Evolutionary conservation across 2,797 vertebrate species (phyloP).

Genomic region (Rhinoraja longicauda): DNA sequence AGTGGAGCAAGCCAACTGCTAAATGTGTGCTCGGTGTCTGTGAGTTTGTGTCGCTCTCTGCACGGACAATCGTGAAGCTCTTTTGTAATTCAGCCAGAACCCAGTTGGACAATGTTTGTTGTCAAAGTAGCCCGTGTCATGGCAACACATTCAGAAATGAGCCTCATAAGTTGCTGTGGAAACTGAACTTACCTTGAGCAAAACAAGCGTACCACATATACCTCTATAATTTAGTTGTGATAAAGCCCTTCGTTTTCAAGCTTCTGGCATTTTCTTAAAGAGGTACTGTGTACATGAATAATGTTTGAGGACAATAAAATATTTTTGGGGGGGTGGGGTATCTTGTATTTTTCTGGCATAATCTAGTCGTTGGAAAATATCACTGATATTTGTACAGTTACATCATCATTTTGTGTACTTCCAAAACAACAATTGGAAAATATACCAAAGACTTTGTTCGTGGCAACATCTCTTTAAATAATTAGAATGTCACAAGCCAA

Average conservation of each 20-base stretch:
- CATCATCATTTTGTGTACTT: neutral
- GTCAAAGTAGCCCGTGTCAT: constrained; percentile 6
- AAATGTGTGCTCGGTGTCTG: neutral
- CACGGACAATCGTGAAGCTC: neutral
- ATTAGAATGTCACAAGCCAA: neutral
- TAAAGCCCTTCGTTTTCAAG: neutral
- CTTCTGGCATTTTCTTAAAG: neutral
- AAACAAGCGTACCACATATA: neutral
- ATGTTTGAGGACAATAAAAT: neutral
- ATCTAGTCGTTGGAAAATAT: neutral
- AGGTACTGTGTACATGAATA: neutral
- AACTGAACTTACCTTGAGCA: neutral
- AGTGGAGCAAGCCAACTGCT: neutral
- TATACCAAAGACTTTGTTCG: neutral
- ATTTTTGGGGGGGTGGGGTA: neutral
- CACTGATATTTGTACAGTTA: neutral
- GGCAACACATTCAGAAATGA: neutral
- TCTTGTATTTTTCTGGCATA: neutral
- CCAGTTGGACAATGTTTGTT: constrained; percentile 23
- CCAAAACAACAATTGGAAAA: neutral
- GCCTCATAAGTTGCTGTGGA: neutral
- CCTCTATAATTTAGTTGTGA: neutral
- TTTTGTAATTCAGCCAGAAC: neutral
- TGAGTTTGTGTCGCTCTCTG: neutral
- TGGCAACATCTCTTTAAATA: neutral